Evolutionary conservation across 2,888 invertebrate species (phyloP), one percentile per base, ranked within the genome.

Genomic region (Glaucopsyche alexis): DNA sequence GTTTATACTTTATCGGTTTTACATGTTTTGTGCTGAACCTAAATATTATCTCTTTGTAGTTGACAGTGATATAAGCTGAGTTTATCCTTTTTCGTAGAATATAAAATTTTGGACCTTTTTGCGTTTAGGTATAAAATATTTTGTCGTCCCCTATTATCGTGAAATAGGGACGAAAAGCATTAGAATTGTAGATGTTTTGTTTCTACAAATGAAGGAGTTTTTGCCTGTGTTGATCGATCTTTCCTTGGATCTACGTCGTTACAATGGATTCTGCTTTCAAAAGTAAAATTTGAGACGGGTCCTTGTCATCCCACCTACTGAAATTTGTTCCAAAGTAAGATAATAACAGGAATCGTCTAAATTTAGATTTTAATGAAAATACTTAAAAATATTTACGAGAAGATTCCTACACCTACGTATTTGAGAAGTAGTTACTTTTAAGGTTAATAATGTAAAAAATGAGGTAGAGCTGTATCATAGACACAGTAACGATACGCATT

Each of bases 181-280:
- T 47, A 9, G 11, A 9, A 47, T 13, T 47, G 13, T 13, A 47
- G 2, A 47, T 11, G 13, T 29, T 55, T 60, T 29, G 13, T 60
- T 13, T 29, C 29, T 60, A 13, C 3, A 60, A 60, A 60, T 60
- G 47, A 11, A 9, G 11, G 47, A 9, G 13, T 60, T 6, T 60
- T 38, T 38, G 11, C 29, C 29, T 13, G 7, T 11, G 19, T 19
- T 11, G 60, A 60, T 60, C 2, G 29, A 47, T 47, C 47, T 47
- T 8, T 9, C 47, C 40, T 38, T 40, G 14, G 45, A 67, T 67
- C 45, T 16, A 16, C 45, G 16, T 47, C 69, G 19, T 16, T 29
- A 69, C 49, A 69, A 49, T 69, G 69, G 69, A 69, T 16, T 69
- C 49, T 29, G 49, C 69, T 69, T 69, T 69, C 69, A 47, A 69